Conservation (phyloP, 1,140 invertebrate genomes). For the Archivesica marissinica region DNA sequence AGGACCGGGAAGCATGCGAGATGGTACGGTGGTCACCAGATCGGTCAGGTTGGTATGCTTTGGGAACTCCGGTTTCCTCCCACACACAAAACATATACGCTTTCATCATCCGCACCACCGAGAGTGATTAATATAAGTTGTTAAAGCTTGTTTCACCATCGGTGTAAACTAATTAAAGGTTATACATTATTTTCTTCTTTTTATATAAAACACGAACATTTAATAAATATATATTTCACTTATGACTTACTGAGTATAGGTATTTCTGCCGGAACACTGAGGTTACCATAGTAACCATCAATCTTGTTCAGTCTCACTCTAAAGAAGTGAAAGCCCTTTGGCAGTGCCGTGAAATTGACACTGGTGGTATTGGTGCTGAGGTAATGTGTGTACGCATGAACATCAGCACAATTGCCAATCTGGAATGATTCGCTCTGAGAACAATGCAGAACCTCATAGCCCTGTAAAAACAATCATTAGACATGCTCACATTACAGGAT, state of each 20-base stretch:
- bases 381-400: background rate
- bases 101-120: no score
- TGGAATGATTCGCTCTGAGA: background rate
- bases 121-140: no score
- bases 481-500: background rate
- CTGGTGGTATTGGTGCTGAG: background rate
- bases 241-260: background rate
- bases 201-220: no score
- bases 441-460: conserved; percentile 49
- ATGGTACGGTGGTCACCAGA: no score
- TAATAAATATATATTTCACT: no score
- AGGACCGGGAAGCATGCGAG: no score
- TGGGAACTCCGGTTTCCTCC: no score
- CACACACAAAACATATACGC: no score
- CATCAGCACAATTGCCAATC: background rate
- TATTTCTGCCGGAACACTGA: background rate
- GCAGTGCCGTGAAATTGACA: background rate
- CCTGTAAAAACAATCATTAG: background rate
- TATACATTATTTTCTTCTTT: no score
- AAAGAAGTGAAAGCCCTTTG: conserved; percentile 15
- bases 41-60: no score
- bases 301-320: conserved; percentile 29
- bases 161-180: no score
- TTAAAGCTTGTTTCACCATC: no score
- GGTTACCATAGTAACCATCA: conserved; percentile 42